phyloP scores from a whole-genome alignment of 1,140 invertebrate genomes.

The Diabrotica virgifera region DNA sequence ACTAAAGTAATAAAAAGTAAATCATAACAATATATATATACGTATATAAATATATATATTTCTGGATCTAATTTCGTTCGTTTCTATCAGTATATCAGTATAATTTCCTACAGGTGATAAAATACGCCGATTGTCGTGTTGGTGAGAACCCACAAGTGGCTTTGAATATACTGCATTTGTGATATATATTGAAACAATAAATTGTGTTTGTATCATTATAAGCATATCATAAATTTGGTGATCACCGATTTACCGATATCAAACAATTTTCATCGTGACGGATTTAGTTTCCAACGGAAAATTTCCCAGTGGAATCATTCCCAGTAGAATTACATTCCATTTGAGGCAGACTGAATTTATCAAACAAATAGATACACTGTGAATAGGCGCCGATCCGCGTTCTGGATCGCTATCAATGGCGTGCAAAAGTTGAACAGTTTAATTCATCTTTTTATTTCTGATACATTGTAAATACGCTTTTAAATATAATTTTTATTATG shows the following conservation, averaged over 20 bases:
- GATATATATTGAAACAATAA: slow-evolving; percentile 21
- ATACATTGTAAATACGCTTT: too few species aligned
- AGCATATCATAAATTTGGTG: slow-evolving; percentile 35
- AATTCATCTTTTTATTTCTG: too few species aligned
- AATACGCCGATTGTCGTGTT: slow-evolving; percentile 8
- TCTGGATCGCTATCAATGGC: slow-evolving; percentile 3
- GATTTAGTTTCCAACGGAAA: slow-evolving; percentile 33
- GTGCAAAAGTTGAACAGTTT: not conserved
- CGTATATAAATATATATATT: too few species aligned
- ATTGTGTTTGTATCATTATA: slow-evolving; percentile 28
- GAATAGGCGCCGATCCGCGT: slow-evolving; percentile 5
- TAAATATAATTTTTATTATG: too few species aligned
- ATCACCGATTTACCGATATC: slow-evolving; percentile 36
- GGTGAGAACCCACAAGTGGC: slow-evolving; percentile 18
- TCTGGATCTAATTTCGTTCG: too few species aligned
- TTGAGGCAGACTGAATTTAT: slow-evolving; percentile 27
- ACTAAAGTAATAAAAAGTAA: too few species aligned
- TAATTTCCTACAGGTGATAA: slow-evolving; percentile 10
- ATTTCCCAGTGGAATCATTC: slow-evolving; percentile 39
- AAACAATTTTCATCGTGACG: slow-evolving; percentile 38
- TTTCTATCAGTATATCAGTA: not conserved
- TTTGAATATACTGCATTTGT: not conserved
- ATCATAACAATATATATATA: too few species aligned
- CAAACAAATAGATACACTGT: slow-evolving; percentile 17
- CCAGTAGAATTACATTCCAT: slow-evolving; percentile 35